Evolutionary conservation across 1,140 invertebrate species (phyloP).

Genomic region (Bursaphelenchus mucronatus): DNA sequence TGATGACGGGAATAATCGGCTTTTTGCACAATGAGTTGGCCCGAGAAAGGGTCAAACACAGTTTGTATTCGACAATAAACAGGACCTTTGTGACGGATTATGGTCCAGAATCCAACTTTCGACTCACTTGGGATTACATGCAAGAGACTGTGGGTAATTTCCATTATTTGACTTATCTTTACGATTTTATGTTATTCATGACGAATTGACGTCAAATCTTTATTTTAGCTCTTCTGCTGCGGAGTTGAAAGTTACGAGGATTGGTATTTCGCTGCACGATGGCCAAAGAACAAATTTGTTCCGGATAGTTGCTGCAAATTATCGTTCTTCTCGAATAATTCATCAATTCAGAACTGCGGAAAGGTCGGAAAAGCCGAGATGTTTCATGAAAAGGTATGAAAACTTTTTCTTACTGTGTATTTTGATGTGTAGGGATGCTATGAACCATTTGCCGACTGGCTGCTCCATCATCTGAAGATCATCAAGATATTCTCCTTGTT

Average conservation of each 20-base stretch:
- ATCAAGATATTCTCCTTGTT: constrained; percentile 41
- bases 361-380: constrained; percentile 28
- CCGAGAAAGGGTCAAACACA: constrained; percentile 38
- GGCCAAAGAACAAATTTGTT: constrained; percentile 49
- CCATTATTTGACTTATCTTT: background rate
- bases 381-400: constrained; percentile 37
- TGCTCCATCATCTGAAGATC: constrained; percentile 48
- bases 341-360: constrained; percentile 51
- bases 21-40: constrained; percentile 36
- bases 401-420: constrained; percentile 6
- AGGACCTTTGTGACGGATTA: constrained; percentile 21
- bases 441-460: constrained; percentile 52
- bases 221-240: constrained; percentile 53
- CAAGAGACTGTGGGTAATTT: constrained; percentile 29
- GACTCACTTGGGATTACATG: constrained; percentile 50
- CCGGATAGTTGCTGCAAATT: constrained; percentile 55
- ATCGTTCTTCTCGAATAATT: constrained; percentile 28
- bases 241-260: constrained; percentile 49
- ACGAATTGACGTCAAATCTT: background rate
- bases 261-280: constrained; percentile 45
- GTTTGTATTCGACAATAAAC: constrained; percentile 32
- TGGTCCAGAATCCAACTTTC: constrained; percentile 22
- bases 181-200: too few species aligned
- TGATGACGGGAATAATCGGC: constrained; percentile 48
- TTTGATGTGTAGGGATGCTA: constrained; percentile 44